phyloP scores from a whole-genome alignment of 2,113 vertebrate species.

The Hoplias malabaricus region DNA sequence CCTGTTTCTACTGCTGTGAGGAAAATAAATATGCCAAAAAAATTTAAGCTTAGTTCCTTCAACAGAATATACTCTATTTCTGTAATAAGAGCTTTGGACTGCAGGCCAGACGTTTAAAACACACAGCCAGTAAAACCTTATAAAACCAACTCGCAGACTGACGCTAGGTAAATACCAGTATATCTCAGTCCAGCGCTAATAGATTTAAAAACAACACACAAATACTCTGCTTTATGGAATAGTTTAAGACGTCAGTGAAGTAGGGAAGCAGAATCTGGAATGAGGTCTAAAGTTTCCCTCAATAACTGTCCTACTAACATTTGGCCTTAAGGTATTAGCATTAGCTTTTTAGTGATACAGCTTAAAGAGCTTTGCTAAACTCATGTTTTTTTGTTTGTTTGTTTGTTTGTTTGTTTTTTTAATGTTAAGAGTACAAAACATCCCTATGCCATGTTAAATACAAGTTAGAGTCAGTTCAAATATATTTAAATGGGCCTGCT shows the following conservation, averaged over 20 bases:
- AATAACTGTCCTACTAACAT: too few species aligned
- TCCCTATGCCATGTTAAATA: too few species aligned
- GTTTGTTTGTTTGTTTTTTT: too few species aligned
- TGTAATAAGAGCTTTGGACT: not conserved
- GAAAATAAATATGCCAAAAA: not conserved
- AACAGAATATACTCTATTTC: not conserved
- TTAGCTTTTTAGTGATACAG: too few species aligned
- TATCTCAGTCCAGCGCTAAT: conserved; percentile 30
- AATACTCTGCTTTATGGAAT: not conserved
- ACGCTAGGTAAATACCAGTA: conserved; percentile 33
- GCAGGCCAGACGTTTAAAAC: conserved; percentile 24
- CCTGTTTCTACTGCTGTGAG: not conserved
- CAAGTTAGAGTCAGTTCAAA: too few species aligned
- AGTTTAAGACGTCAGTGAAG: not conserved
- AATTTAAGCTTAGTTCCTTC: not conserved
- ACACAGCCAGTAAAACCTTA: conserved; percentile 5
- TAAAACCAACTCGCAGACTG: conserved; percentile 31
- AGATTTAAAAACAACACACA: conserved; percentile 20
- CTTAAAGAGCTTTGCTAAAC: too few species aligned
- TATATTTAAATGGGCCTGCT: too few species aligned
- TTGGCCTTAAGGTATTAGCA: too few species aligned
- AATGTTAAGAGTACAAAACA: too few species aligned
- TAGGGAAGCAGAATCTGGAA: not conserved
- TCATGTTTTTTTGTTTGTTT: too few species aligned
- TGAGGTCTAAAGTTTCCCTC: too few species aligned